These are phyloP conservation scores for Drosophila parabipectinata DNA, from an alignment of 1,140 invertebrate species.

Conservation along the genomic window DNA sequence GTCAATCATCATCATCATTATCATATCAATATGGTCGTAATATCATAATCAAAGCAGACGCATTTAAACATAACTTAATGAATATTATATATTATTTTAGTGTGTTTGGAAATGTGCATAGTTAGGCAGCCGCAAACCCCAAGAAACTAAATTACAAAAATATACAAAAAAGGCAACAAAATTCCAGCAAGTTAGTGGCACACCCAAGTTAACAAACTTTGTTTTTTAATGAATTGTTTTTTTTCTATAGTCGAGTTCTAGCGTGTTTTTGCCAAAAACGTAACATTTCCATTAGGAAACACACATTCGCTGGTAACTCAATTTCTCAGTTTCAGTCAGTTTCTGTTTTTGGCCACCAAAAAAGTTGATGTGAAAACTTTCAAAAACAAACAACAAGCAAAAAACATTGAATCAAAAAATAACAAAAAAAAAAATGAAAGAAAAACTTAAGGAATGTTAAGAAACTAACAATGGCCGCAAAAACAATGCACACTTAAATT, in stretches of 20 bases:
- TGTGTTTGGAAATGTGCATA: constrained; percentile 25
- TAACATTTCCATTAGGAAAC: constrained; percentile 75
- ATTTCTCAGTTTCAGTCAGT: constrained; percentile 51
- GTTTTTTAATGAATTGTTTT: not conserved
- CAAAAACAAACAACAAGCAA: constrained; percentile 26
- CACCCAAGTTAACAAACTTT: constrained; percentile 54
- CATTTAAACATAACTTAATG: constrained; percentile 46
- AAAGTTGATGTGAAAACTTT: constrained; percentile 75
- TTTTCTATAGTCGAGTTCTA: constrained; percentile 40
- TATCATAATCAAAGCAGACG: constrained; percentile 51
- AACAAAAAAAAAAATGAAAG: constrained; percentile 19
- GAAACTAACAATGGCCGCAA: constrained; percentile 52
- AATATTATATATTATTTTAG: constrained; percentile 32
- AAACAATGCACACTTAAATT: constrained; percentile 66
- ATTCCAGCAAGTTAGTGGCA: constrained; percentile 50
- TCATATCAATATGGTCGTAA: constrained; percentile 33
- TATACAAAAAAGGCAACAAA: constrained; percentile 10
- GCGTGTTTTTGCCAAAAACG: constrained; percentile 54
- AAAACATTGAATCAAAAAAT: constrained; percentile 12
- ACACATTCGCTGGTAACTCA: constrained; percentile 66
- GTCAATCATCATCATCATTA: constrained; percentile 54
- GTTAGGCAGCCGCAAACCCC: constrained; percentile 62
- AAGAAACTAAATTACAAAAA: constrained; percentile 24
- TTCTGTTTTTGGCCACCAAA: constrained; percentile 59
- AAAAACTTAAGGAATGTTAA: constrained; percentile 57